Percentiles rank a stretch among this genome's conserved stretches.
These are phyloP conservation scores for Bos taurus DNA, from an alignment of 2,113 vertebrate genomes.

Conservation along the genomic window ARS-UCD2.0 NC_037349.1:41214501-41215000, in stretches of 20 bases:
- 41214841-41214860: neutral
- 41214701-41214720: neutral
- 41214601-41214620: fast-evolving
- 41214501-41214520: no score
- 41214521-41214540: no score
- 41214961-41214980: neutral
- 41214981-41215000: neutral
- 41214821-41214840: neutral
- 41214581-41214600: neutral
- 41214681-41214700: neutral
- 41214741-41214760: neutral
- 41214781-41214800: neutral
- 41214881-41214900: neutral
- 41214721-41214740: neutral
- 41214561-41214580: neutral
- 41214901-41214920: neutral
- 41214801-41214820: neutral
- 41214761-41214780: neutral
- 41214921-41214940: fast-evolving
- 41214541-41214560: no score
- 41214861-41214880: neutral
- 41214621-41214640: neutral
- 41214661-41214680: neutral
- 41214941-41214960: neutral
- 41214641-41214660: fast-evolving